Percentiles rank a stretch among this genome's conserved stretches.
Evolutionary conservation across 2,113 vertebrate species (phyloP).

Genomic region (Corythoichthys intestinalis): DNA sequence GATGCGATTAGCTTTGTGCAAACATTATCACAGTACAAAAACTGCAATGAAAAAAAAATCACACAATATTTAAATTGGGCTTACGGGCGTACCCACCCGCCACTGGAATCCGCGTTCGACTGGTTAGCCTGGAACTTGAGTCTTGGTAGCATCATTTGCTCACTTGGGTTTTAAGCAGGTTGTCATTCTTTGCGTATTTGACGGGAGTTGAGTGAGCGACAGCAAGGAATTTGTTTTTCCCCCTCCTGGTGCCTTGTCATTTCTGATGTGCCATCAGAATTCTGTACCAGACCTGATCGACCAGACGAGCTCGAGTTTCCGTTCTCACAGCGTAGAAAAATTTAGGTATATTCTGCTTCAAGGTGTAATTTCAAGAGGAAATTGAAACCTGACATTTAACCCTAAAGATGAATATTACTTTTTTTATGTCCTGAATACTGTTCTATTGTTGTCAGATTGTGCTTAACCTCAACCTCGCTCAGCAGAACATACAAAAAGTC

Average conservation of each 20-base stretch:
- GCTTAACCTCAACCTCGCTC: neutral
- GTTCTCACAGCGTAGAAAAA: neutral
- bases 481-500: neutral
- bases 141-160: neutral
- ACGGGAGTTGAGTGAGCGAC: slow-evolving; percentile 8
- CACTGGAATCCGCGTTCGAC: slow-evolving; percentile 16
- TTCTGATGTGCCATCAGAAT: slow-evolving; percentile 46
- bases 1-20: neutral
- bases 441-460: slow-evolving; percentile 7
- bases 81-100: slow-evolving; percentile 5
- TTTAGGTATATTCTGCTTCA: neutral
- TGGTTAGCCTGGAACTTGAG: slow-evolving; percentile 17
- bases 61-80: neutral
- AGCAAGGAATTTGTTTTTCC: slow-evolving; percentile 11
- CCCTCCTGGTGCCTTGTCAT: slow-evolving; percentile 44
- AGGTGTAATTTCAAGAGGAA: neutral
- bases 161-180: slow-evolving; percentile 27
- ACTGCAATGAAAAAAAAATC: too few species aligned
- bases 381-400: neutral
- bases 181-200: slow-evolving; percentile 47
- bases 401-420: neutral
- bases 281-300: slow-evolving; percentile 33
- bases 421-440: neutral
- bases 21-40: slow-evolving; percentile 12
- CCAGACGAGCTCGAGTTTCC: slow-evolving; percentile 5